Conservation (phyloP, 2,797 vertebrate genomes). For the Anabas testudineus region DNA sequence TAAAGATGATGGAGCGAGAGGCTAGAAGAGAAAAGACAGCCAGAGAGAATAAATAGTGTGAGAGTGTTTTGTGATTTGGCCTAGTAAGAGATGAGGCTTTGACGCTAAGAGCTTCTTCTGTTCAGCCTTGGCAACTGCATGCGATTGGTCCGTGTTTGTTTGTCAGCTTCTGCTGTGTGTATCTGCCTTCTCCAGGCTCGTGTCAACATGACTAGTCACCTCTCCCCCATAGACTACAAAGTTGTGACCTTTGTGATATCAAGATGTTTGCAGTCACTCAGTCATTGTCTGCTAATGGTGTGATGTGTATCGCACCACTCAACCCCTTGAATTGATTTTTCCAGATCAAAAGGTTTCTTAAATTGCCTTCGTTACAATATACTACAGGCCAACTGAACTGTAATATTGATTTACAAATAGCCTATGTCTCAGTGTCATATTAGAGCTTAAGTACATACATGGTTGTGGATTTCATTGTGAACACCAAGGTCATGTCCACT, state of each 20-base stretch:
- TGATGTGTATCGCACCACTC: neutral
- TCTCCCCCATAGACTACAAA: constrained; percentile 26
- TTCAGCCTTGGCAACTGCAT: constrained; percentile 40
- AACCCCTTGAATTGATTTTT: constrained; percentile 42
- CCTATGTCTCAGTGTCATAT: constrained; percentile 22
- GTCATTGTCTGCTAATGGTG: constrained; percentile 36
- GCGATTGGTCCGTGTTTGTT: constrained; percentile 33
- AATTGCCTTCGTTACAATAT: constrained; percentile 57
- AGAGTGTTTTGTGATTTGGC: constrained; percentile 7
- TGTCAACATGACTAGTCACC: constrained; percentile 40
- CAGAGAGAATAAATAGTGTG: constrained; percentile 36
- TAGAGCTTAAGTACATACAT: constrained; percentile 15
- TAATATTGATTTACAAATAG: constrained; percentile 57
- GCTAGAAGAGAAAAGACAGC: constrained; percentile 9
- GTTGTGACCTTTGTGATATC: constrained; percentile 44
- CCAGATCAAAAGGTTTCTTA: constrained; percentile 55
- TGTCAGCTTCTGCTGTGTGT: neutral
- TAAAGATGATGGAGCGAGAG: constrained; percentile 11
- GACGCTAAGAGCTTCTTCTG: constrained; percentile 31
- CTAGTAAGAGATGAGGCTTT: constrained; percentile 33
- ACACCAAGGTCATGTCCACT: constrained; percentile 10
- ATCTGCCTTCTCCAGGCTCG: constrained; percentile 29
- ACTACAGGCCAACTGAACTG: constrained; percentile 50
- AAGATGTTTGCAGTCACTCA: constrained; percentile 29
- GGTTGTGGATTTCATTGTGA: neutral